A percentile compares a stretch with the other conserved stretches of the same genome.
Conservation (phyloP, 2,113 vertebrate species). For the Atherinomorus stipes region DNA sequence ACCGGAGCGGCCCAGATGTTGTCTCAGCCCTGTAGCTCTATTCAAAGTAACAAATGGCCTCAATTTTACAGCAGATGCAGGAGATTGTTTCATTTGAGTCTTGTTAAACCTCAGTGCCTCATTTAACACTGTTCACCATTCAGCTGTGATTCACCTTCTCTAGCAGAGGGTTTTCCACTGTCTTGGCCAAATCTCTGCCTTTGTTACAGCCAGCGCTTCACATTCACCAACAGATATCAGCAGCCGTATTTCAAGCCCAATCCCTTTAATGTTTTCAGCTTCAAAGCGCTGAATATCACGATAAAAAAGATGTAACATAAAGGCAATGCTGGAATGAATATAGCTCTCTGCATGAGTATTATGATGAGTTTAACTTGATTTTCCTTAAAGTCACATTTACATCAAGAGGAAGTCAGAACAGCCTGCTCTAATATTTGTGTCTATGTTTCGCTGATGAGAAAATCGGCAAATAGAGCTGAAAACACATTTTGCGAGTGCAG, state of each 20-base stretch:
- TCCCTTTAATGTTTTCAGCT: not conserved
- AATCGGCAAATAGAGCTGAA: not conserved
- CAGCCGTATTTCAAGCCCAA: no score
- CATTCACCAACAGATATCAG: not conserved
- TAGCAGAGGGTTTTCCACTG: slow-evolving; percentile 4
- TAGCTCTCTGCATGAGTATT: not conserved
- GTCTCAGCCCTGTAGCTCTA: slow-evolving; percentile 47
- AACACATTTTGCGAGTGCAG: not conserved
- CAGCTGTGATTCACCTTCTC: slow-evolving; percentile 40
- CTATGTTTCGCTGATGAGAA: not conserved
- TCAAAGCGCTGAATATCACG: not conserved
- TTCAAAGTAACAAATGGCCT: slow-evolving; percentile 67
- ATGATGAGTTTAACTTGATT: not conserved
- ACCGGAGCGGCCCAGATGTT: slow-evolving; percentile 50
- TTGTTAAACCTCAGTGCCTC: slow-evolving; percentile 41
- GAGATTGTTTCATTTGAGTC: slow-evolving; percentile 55
- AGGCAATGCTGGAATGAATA: no score
- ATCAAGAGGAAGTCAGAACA: not conserved
- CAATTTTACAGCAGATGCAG: slow-evolving; percentile 53
- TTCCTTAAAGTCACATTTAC: not conserved
- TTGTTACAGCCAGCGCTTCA: not conserved
- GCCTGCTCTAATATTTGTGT: not conserved
- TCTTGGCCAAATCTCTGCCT: not conserved
- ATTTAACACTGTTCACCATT: slow-evolving; percentile 33
- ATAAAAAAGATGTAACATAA: not conserved